phyloP scores from a whole-genome alignment of 2,888 invertebrate species.

The Limnephilus rhombicus region DNA sequence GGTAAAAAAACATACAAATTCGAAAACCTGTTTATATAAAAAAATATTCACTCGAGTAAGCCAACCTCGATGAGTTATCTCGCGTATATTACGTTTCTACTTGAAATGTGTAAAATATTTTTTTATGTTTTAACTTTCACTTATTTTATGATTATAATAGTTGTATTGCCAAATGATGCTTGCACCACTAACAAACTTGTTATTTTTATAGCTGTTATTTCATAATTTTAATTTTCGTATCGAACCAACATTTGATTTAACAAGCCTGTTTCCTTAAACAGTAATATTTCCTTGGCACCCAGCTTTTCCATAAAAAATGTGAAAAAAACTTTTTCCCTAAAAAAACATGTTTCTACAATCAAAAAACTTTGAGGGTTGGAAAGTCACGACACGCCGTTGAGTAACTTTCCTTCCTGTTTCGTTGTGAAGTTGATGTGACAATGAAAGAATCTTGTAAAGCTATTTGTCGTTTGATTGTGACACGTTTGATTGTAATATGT shows the following conservation, averaged over 20 bases:
- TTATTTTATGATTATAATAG: too few relatives aligned
- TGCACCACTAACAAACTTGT: too few relatives aligned
- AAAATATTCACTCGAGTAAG: too few relatives aligned
- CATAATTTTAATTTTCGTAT: neutral
- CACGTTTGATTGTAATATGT: neutral
- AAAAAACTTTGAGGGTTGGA: neutral
- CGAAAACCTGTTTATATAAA: too few relatives aligned
- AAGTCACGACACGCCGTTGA: neutral
- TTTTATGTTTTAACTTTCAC: too few relatives aligned
- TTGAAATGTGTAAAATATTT: too few relatives aligned
- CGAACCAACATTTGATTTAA: neutral
- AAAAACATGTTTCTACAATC: neutral
- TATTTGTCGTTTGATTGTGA: neutral
- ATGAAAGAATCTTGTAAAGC: neutral
- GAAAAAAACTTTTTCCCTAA: neutral
- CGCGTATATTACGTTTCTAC: too few relatives aligned
- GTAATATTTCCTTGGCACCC: neutral
- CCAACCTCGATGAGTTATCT: too few relatives aligned
- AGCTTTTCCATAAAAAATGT: neutral
- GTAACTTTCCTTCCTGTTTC: neutral
- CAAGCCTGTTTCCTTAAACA: neutral
- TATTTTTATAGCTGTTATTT: neutral
- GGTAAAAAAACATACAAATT: too few relatives aligned
- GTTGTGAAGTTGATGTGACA: neutral
- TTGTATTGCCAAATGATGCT: too few relatives aligned